These are phyloP conservation scores for Pilophorus perplexus DNA, from an alignment of 2,888 invertebrate species.

Conservation along the genomic window DNA sequence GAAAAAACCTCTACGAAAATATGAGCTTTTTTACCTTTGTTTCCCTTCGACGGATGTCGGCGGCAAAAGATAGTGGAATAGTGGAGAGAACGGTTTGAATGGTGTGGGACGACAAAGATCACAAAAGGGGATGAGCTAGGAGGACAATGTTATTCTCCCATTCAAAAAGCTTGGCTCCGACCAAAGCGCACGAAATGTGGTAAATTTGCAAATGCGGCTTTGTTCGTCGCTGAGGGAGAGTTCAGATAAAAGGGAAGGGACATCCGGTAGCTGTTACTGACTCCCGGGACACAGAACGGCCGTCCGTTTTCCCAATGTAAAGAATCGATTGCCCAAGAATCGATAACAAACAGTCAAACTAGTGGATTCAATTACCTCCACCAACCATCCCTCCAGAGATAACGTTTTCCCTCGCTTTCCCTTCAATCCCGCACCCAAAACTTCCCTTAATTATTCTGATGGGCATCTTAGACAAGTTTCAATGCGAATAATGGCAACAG, in stretches of 20 bases:
- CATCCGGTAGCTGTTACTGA: constrained; percentile 41
- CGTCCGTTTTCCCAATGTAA: constrained; percentile 12
- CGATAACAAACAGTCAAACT: constrained; percentile 37
- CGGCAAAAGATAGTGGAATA: constrained; percentile 21
- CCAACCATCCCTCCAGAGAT: constrained; percentile 19
- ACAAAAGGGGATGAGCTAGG: constrained; percentile 32
- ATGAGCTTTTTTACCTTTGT: constrained; percentile 30
- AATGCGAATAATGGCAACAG: constrained; percentile 44
- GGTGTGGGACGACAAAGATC: background rate
- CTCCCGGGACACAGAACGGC: constrained; percentile 23
- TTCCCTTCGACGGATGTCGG: constrained; percentile 29
- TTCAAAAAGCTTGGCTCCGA: constrained; percentile 1
- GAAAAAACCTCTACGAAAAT: constrained; percentile 33
- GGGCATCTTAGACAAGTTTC: constrained; percentile 45
- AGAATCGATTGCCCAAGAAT: constrained; percentile 39
- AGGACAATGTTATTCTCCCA: constrained; percentile 36
- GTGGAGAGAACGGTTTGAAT: constrained; percentile 19
- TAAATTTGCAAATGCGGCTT: constrained; percentile 41
- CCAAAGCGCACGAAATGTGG: constrained; percentile 33
- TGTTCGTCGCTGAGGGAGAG: constrained; percentile 37
- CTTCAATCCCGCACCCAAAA: constrained; percentile 29
- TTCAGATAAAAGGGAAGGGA: constrained; percentile 40
- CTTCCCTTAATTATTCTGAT: constrained; percentile 46
- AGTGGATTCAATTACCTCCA: constrained; percentile 33
- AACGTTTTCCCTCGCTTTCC: constrained; percentile 21